Evolutionary conservation across 2,113 vertebrate species (phyloP), one percentile per base, ranked within the genome.

Genomic region (Chrysochloris asiatica): DNA sequence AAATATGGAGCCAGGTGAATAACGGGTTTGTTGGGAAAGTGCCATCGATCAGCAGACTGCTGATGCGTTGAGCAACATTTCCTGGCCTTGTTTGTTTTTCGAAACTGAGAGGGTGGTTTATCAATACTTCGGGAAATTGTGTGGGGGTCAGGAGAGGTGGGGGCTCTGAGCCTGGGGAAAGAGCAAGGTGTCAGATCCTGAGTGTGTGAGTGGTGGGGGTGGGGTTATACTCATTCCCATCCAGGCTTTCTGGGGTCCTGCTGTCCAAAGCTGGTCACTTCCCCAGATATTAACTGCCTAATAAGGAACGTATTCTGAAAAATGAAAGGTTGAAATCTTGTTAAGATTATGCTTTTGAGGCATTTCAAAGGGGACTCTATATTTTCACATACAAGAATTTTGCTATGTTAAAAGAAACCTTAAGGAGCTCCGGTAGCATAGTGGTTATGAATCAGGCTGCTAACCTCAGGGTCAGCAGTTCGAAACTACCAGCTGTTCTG

Each of bases 381-480:
- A n/a, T 90, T 88, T 91, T 48, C 80, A 76, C 33, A 91, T 14
- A 47, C 8, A 78, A n/a, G 1, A 80, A 80, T 43, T 82, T 71
- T 88, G 21, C 21, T 89, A 79, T 94, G 86, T 78, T 86, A 86
- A 93, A 86, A 52, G 80, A 52, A 91, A 82, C 90, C 17, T 77
- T n/a, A n/a, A n/a, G n/a, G n/a, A n/a, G n/a, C n/a, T n/a, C n/a
- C n/a, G n/a, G n/a, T n/a, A n/a, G n/a, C n/a, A n/a, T n/a, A n/a
- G n/a, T n/a, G n/a, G n/a, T n/a, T n/a, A n/a, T n/a, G n/a, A n/a
- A n/a, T n/a, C n/a, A n/a, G n/a, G n/a, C n/a, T n/a, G n/a, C n/a
- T n/a, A n/a, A n/a, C n/a, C n/a, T n/a, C n/a, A n/a, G n/a, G n/a
- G n/a, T n/a, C n/a, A n/a, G n/a, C n/a, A n/a, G n/a, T n/a, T n/a